Conservation (phyloP, 2,797 vertebrate species). For the Threskiornis aethiopicus region DNA sequence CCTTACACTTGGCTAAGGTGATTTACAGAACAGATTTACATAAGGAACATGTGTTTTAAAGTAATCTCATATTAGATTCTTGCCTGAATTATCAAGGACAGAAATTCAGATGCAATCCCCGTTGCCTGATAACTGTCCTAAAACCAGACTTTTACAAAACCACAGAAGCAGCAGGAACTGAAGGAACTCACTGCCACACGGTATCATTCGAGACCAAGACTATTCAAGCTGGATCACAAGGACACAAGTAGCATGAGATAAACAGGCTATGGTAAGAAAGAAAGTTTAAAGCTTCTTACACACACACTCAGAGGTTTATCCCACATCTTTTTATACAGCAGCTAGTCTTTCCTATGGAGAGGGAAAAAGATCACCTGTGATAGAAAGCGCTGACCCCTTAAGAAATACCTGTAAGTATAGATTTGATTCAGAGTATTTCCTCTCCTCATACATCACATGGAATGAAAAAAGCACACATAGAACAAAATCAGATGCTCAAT, state of each 20-base stretch:
- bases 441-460: rapidly evolving
- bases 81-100: neutral
- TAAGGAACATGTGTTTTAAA: neutral
- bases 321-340: neutral
- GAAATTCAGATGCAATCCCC: neutral
- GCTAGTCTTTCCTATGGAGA: neutral
- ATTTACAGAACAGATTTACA: conserved; percentile 16
- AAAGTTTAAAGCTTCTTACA: neutral
- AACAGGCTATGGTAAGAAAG: neutral
- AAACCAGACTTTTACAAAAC: neutral
- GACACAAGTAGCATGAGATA: neutral
- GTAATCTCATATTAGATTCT: neutral
- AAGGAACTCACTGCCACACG: neutral
- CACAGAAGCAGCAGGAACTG: neutral
- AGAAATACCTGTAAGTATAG: rapidly evolving
- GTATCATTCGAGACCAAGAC: neutral
- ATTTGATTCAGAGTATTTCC: neutral
- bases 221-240: neutral
- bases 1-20: neutral
- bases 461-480: neutral
- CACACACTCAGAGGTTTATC: neutral
- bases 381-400: neutral
- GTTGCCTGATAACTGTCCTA: neutral
- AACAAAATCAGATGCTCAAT: neutral
- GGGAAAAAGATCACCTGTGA: neutral